A percentile compares a stretch with the other conserved stretches of the same genome.
phyloP scores from a whole-genome alignment of 92 coral and sea anemone genomes.

The Actinernus sp. region DNA sequence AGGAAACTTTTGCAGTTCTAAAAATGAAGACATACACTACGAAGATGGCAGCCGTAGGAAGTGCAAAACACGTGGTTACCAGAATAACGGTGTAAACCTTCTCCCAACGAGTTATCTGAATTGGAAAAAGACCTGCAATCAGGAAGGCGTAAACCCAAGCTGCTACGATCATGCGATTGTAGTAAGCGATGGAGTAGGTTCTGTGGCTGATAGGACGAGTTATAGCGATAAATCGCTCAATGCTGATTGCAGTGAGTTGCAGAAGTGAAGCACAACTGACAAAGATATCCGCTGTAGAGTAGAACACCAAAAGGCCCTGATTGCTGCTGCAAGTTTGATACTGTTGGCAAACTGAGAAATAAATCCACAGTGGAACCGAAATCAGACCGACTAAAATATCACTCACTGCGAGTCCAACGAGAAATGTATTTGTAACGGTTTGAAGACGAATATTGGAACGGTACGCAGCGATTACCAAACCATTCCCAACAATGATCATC shows the following conservation, averaged over 20 bases:
- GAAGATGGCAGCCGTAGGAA: constrained; percentile 69
- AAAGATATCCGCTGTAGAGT: constrained; percentile 77
- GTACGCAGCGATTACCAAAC: constrained; percentile 80
- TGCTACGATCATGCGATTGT: constrained; percentile 53
- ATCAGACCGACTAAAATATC: constrained; percentile 89
- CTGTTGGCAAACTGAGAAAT: constrained; percentile 63
- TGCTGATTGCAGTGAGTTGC: constrained; percentile 94
- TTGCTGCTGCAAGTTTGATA: constrained; percentile 30
- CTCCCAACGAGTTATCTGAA: constrained; percentile 70
- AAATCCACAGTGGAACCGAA: constrained; percentile 89
- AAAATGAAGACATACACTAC: constrained; percentile 72
- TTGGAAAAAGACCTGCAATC: constrained; percentile 69
- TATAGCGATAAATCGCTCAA: constrained; percentile 87
- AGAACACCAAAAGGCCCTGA: constrained; percentile 26
- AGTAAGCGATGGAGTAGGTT: constrained; percentile 52
- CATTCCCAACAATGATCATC: constrained; percentile 72
- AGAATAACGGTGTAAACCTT: constrained; percentile 68
- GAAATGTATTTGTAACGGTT: constrained; percentile 80
- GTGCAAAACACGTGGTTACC: constrained; percentile 63
- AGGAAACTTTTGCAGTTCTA: constrained; percentile 56
- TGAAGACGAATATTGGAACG: constrained; percentile 64
- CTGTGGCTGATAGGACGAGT: constrained; percentile 85
- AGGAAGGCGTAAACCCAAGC: constrained; percentile 80
- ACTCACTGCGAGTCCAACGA: constrained; percentile 87
- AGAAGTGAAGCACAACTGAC: constrained; percentile 89